A percentile compares a stretch with the other conserved stretches of the same genome.
phyloP scores from a whole-genome alignment of 1,140 invertebrate species.

The Drosophila pseudoobscura region DNA sequence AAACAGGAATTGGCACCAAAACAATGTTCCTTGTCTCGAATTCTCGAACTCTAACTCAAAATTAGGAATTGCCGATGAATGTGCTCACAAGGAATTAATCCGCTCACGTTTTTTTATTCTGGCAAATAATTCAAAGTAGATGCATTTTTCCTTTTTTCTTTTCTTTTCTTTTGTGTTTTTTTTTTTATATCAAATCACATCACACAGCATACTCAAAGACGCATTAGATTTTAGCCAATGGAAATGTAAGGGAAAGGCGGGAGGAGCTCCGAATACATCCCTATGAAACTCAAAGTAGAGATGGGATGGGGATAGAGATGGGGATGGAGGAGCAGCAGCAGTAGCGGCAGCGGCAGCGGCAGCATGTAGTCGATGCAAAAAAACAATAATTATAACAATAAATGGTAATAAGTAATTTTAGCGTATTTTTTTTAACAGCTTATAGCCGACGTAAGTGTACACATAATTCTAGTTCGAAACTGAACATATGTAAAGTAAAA shows the following conservation, averaged over 20 bases:
- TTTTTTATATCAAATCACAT: slow-evolving; percentile 16
- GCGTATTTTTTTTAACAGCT: slow-evolving; percentile 73
- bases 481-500: slow-evolving; percentile 42
- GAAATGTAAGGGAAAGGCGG: slow-evolving; percentile 8
- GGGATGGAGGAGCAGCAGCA: slow-evolving; percentile 1
- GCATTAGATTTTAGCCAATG: slow-evolving; percentile 58
- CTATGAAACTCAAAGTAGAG: no score
- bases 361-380: slow-evolving; percentile 31
- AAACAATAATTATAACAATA: slow-evolving; percentile 75
- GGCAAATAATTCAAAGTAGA: background rate
- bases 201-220: slow-evolving; percentile 67
- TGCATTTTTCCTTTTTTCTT: background rate
- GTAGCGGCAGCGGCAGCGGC: background rate
- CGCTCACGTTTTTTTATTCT: slow-evolving; percentile 12
- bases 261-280: background rate
- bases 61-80: slow-evolving; percentile 40
- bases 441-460: slow-evolving; percentile 65
- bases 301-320: background rate
- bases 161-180: slow-evolving; percentile 5
- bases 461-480: slow-evolving; percentile 47
- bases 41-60: slow-evolving; percentile 2
- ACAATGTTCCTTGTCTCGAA: slow-evolving; percentile 31
- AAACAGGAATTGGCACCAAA: slow-evolving; percentile 22
- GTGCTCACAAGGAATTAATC: slow-evolving; percentile 33
- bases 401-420: slow-evolving; percentile 73